Conservation (phyloP, 2,888 invertebrate species). For the Ormyrus pomaceus region DNA sequence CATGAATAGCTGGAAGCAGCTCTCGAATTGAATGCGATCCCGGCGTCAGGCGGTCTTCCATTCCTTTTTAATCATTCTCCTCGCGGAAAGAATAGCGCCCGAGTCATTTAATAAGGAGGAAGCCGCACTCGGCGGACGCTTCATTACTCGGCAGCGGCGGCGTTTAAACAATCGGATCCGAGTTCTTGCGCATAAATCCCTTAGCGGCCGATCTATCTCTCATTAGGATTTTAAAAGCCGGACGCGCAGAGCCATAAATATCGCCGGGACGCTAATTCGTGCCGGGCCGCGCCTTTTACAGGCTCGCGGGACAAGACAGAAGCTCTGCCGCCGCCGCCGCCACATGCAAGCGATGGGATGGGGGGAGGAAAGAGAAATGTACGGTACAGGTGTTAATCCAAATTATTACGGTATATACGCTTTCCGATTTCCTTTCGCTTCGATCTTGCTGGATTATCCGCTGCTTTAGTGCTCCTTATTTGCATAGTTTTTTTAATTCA, state of each 20-base stretch:
- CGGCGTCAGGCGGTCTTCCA: not conserved
- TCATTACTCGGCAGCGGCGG: no score
- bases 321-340: not conserved
- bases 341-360: not conserved
- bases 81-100: constrained; percentile 22
- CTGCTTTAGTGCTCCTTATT: no score
- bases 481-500: no score
- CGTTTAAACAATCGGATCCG: not conserved
- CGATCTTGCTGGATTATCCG: no score
- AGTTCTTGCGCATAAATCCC: not conserved
- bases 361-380: not conserved
- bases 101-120: constrained; percentile 32
- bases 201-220: constrained; percentile 51
- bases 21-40: no score
- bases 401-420: constrained; percentile 6
- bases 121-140: constrained; percentile 5
- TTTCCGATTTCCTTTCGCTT: not conserved
- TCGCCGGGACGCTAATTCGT: constrained; percentile 49
- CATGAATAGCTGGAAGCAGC: no score
- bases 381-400: constrained; percentile 27
- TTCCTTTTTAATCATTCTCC: constrained; percentile 40
- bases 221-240: constrained; percentile 54
- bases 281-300: constrained; percentile 46
- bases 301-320: not conserved
- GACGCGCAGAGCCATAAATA: constrained; percentile 49